These are phyloP conservation scores for Hemibagrus wyckioides DNA, from an alignment of 2,113 vertebrate genomes.

Conservation along the genomic window DNA sequence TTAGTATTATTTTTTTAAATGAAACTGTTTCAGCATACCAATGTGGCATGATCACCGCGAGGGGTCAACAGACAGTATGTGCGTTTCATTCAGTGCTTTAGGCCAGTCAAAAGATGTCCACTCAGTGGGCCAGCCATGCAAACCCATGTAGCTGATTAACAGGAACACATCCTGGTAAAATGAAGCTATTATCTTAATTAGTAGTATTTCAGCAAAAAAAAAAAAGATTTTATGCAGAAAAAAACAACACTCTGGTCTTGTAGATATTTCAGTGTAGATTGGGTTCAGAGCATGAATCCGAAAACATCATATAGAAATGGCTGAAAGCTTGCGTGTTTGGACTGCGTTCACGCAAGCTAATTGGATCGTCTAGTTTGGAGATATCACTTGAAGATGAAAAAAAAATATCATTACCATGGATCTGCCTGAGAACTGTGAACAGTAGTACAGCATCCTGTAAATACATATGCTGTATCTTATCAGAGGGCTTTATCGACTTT, in stretches of 20 bases:
- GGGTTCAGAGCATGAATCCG: slow-evolving; percentile 21
- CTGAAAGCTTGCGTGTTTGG: neutral
- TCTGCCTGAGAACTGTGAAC: slow-evolving; percentile 32
- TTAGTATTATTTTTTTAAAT: slow-evolving; percentile 11
- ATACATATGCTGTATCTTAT: neutral
- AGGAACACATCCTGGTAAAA: slow-evolving; percentile 68
- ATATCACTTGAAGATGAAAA: slow-evolving; percentile 3
- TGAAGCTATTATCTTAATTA: slow-evolving; percentile 60
- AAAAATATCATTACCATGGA: slow-evolving; percentile 19
- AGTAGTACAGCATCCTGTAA: slow-evolving; percentile 21
- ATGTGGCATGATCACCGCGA: neutral
- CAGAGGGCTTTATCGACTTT: slow-evolving; percentile 30
- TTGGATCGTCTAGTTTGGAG: slow-evolving; percentile 8
- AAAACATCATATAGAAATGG: neutral
- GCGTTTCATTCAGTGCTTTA: slow-evolving; percentile 10
- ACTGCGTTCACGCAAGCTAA: neutral
- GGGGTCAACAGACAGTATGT: neutral
- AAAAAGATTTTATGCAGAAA: slow-evolving; percentile 32
- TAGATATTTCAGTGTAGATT: slow-evolving; percentile 17
- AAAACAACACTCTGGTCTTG: slow-evolving; percentile 4
- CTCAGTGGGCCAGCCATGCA: neutral
- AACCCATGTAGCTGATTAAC: slow-evolving; percentile 64
- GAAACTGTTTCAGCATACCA: slow-evolving; percentile 5
- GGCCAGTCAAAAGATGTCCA: slow-evolving; percentile 21
- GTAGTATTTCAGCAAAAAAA: slow-evolving; percentile 14